These are phyloP conservation scores for Himalopsyche anomala DNA, from an alignment of 2,888 invertebrate genomes.

Conservation along the genomic window DNA sequence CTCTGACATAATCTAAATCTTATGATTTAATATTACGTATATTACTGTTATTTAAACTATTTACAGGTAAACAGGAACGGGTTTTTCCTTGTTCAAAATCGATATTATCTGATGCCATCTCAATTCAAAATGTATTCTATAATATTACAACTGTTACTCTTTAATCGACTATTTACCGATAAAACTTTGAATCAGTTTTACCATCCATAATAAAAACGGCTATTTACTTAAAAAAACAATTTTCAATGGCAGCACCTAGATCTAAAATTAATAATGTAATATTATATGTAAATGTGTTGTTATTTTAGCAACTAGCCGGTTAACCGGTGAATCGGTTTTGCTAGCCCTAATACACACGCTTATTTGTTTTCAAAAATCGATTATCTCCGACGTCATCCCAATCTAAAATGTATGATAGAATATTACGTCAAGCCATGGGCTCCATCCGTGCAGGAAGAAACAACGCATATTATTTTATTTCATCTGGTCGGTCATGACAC, in stretches of 20 bases:
- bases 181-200: not conserved
- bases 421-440: not conserved
- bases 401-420: conserved; percentile 28
- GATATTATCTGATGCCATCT: not conserved
- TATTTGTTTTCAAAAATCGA: conserved; percentile 13
- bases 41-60: too few species aligned
- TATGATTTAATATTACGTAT: too few species aligned
- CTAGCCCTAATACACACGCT: not conserved
- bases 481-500: not conserved
- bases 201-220: not conserved
- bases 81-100: not conserved
- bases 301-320: too few species aligned
- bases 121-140: not conserved
- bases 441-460: not conserved
- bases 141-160: not conserved
- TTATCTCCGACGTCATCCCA: conserved; percentile 10
- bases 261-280: not conserved
- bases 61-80: not conserved
- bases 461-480: conserved; percentile 7
- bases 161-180: too few species aligned
- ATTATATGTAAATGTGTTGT: not conserved
- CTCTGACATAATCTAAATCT: too few species aligned
- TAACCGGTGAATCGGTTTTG: not conserved
- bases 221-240: not conserved
- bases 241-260: not conserved